phyloP scores from a whole-genome alignment of 2,113 vertebrate genomes.

The Cochlearius cochlearius region DNA sequence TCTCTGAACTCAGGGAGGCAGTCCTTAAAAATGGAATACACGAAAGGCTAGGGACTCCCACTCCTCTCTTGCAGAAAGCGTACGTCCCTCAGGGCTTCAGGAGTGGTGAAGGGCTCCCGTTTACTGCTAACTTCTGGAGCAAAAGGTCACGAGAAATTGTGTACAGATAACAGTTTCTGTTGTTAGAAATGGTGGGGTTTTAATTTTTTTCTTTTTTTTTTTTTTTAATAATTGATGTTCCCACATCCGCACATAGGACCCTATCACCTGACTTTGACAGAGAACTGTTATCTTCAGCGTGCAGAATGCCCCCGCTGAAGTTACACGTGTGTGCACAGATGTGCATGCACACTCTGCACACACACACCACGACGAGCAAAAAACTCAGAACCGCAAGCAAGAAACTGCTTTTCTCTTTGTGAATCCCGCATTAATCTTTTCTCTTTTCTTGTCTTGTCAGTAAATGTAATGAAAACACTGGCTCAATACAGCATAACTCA shows the following conservation, averaged over 20 bases:
- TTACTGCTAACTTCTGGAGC: not conserved
- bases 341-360: not conserved
- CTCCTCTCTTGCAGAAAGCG: not conserved
- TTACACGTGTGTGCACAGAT: not conserved
- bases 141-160: not conserved
- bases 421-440: not conserved
- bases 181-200: not conserved
- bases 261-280: not conserved
- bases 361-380: accelerated
- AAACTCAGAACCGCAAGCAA: not conserved
- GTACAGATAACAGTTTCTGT: not conserved
- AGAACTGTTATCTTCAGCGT: not conserved
- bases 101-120: not conserved
- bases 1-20: not conserved
- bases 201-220: too few relatives aligned
- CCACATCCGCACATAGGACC: not conserved
- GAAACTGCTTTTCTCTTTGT: not conserved
- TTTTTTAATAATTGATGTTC: not conserved
- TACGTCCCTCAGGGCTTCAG: too few relatives aligned
- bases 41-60: not conserved
- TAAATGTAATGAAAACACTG: not conserved
- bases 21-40: not conserved
- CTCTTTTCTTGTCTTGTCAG: not conserved
- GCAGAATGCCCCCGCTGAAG: not conserved
- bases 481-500: not conserved